Conservation (phyloP, 2,888 invertebrate genomes). For the Orchestes rusci region DNA sequence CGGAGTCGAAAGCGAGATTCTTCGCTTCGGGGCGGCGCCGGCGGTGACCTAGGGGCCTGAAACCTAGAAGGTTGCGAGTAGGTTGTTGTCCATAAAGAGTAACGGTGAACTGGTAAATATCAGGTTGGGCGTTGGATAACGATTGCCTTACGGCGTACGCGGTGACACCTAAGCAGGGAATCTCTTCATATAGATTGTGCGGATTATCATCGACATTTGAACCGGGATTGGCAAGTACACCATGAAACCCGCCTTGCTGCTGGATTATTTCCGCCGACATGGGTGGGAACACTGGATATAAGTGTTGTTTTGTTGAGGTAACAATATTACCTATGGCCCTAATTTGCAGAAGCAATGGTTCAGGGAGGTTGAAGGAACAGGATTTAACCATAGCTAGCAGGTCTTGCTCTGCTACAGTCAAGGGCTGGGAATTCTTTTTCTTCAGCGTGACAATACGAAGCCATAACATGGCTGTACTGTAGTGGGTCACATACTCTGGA, state of each 20-base stretch:
- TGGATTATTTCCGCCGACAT: not conserved
- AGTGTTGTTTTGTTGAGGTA: constrained; percentile 4
- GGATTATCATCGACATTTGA: constrained; percentile 2
- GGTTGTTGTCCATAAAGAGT: too few species aligned
- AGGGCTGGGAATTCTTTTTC: constrained; percentile 15
- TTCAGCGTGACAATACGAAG: constrained; percentile 17
- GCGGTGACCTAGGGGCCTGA: too few species aligned
- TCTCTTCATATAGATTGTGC: constrained; percentile 15
- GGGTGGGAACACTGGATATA: constrained; percentile 5
- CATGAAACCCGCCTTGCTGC: not conserved
- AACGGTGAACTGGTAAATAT: too few species aligned
- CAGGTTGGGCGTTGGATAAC: too few species aligned
- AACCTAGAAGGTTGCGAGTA: too few species aligned
- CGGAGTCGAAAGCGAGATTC: too few species aligned
- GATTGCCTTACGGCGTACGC: too few species aligned
- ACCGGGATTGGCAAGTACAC: not conserved
- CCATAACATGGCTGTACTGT: constrained; percentile 20
- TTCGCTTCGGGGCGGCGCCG: too few species aligned
- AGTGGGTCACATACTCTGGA: constrained; percentile 15
- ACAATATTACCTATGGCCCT: constrained; percentile 1
- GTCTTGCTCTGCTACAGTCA: constrained; percentile 12
- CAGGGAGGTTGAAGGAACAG: constrained; percentile 5
- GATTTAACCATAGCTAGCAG: constrained; percentile 5
- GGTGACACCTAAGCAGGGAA: constrained; percentile 16
- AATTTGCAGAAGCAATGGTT: constrained; percentile 7